Conservation (phyloP, 2,797 vertebrate species). For the Manis crassicaudata region DNA sequence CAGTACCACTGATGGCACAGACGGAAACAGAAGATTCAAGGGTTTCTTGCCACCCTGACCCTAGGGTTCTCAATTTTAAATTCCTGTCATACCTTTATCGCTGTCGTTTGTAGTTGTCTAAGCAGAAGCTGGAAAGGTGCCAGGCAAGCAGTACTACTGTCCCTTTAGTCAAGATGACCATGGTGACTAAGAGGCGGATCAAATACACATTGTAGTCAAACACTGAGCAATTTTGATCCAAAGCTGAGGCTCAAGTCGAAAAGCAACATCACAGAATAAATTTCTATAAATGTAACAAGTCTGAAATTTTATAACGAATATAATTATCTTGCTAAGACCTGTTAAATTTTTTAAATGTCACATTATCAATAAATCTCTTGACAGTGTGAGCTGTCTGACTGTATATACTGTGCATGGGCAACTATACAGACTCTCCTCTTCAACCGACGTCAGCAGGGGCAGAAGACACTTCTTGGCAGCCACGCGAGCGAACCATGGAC, state of each 20-base stretch:
- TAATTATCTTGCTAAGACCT: background rate
- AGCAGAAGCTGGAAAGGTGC: background rate
- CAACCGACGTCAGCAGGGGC: background rate
- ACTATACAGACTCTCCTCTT: background rate
- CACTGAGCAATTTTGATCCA: background rate
- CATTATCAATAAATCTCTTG: background rate
- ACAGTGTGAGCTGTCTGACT: background rate
- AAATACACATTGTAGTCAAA: background rate
- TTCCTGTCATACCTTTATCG: background rate
- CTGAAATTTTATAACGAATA: slow-evolving; percentile 39
- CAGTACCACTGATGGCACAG: background rate
- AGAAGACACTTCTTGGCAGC: background rate
- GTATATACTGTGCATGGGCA: background rate
- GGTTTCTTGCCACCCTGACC: background rate
- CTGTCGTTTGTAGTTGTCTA: background rate
- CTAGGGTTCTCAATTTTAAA: background rate
- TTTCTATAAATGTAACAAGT: background rate
- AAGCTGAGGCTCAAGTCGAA: slow-evolving; percentile 24
- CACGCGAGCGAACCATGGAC: background rate
- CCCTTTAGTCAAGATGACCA: background rate
- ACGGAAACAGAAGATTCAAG: background rate
- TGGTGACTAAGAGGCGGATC: background rate
- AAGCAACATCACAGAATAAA: background rate
- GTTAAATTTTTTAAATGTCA: background rate
- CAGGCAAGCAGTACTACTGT: background rate